A percentile compares a stretch with the other conserved stretches of the same genome.
Evolutionary conservation across 2,888 invertebrate genomes (phyloP).

Genomic region (Lysandra coridon): DNA sequence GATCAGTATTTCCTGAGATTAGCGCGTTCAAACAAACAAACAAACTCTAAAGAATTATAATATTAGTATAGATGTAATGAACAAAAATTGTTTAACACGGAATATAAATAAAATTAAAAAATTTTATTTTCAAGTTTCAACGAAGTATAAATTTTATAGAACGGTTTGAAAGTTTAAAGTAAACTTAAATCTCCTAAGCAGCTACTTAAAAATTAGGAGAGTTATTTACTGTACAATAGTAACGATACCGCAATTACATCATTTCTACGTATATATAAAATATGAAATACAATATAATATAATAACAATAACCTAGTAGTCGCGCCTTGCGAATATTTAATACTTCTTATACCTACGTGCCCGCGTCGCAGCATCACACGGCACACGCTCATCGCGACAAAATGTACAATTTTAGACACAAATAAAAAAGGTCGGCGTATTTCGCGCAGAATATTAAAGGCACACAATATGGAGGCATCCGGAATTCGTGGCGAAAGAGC

Average conservation of each 20-base stretch:
- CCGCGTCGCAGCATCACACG: slow-evolving; percentile 42
- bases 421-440: slow-evolving; percentile 81
- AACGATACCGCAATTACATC: not conserved
- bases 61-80: not conserved
- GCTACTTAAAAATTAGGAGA: not conserved
- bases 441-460: slow-evolving; percentile 78
- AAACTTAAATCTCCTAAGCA: not conserved
- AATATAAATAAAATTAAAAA: not conserved
- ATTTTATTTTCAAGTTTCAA: too few species aligned
- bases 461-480: slow-evolving; percentile 78
- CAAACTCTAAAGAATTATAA: too few species aligned
- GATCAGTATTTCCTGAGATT: too few species aligned
- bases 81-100: not conserved
- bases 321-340: slow-evolving; percentile 10
- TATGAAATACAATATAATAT: not conserved
- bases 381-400: slow-evolving; percentile 75
- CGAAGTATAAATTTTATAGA: not conserved
- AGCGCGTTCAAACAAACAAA: too few species aligned
- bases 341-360: not conserved
- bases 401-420: slow-evolving; percentile 81
- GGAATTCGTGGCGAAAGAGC: slow-evolving; percentile 78
- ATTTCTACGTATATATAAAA: not conserved
- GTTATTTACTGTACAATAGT: not conserved
- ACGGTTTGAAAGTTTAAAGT: not conserved
- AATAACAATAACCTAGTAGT: not conserved